Conservation (phyloP, 2,888 invertebrate genomes). For the Noctua janthe region DNA sequence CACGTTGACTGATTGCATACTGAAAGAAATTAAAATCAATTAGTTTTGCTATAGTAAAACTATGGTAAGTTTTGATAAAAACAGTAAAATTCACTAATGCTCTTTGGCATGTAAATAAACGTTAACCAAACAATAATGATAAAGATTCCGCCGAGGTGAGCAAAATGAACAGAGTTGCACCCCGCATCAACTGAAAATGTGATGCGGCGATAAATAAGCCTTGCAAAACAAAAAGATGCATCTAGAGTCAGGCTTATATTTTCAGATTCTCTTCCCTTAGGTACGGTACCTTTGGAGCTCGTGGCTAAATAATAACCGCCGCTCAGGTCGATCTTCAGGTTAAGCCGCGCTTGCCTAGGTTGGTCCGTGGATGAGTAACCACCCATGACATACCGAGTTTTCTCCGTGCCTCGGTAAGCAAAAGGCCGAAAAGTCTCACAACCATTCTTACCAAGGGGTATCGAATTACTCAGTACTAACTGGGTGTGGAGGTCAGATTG, state of each 20-base stretch:
- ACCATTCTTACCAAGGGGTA: no score
- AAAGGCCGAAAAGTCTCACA: no score
- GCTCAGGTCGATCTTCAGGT: no score
- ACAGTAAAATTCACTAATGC: background rate
- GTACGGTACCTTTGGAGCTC: no score
- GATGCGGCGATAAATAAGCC: background rate
- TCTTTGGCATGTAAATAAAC: background rate
- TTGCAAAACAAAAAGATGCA: background rate
- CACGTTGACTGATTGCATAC: conserved; percentile 40
- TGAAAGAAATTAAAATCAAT: conserved; percentile 27
- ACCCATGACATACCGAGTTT: no score
- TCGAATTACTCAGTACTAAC: no score
- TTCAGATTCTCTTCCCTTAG: background rate
- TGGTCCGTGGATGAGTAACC: no score
- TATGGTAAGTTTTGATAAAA: background rate
- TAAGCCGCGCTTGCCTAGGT: no score
- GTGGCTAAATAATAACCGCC: no score
- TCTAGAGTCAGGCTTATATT: background rate
- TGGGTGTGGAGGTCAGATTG: no score
- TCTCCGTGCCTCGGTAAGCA: no score
- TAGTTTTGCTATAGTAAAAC: background rate
- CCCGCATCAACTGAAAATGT: background rate
- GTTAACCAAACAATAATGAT: background rate
- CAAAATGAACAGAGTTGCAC: background rate
- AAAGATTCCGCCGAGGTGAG: background rate